Evolutionary conservation across 2,888 invertebrate species (phyloP).

Genomic region (Catonia carolina): DNA sequence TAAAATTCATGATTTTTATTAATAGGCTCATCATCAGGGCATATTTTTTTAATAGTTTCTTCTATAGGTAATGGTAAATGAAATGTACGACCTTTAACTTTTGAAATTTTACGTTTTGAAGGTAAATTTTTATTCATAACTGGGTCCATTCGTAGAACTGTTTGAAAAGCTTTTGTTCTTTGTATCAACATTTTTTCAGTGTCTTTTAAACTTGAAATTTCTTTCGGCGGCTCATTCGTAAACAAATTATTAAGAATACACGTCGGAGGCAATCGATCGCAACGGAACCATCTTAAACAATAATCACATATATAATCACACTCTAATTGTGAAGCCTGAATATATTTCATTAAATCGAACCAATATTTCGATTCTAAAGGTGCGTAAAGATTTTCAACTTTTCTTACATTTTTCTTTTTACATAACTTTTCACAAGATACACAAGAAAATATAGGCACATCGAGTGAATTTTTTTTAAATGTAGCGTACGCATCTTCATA

Average conservation of each 20-base stretch:
- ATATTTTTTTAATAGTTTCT: constrained; percentile 38
- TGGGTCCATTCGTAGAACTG: constrained; percentile 36
- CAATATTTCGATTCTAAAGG: no score
- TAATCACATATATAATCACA: constrained; percentile 3
- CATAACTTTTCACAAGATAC: no score
- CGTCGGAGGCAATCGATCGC: no score
- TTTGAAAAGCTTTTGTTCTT: constrained; percentile 39
- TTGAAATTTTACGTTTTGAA: constrained; percentile 29
- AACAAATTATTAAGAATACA: not conserved
- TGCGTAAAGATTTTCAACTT: no score
- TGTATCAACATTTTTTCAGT: constrained; percentile 37
- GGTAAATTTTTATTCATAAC: constrained; percentile 38
- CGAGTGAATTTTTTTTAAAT: no score
- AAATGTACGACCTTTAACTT: constrained; percentile 36
- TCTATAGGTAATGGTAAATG: constrained; percentile 39
- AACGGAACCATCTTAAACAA: not conserved
- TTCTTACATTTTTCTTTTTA: no score
- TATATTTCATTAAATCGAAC: no score
- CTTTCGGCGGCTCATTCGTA: constrained; percentile 26
- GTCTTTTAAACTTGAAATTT: constrained; percentile 31
- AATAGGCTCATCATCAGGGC: constrained; percentile 34
- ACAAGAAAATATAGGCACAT: no score
- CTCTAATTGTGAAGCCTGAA: no score
- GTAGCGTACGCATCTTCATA: no score
- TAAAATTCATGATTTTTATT: constrained; percentile 36